Percentiles rank a stretch among this genome's conserved stretches.
Evolutionary conservation across 2,888 invertebrate genomes (phyloP).

Genomic region (Abrostola triplasia): DNA sequence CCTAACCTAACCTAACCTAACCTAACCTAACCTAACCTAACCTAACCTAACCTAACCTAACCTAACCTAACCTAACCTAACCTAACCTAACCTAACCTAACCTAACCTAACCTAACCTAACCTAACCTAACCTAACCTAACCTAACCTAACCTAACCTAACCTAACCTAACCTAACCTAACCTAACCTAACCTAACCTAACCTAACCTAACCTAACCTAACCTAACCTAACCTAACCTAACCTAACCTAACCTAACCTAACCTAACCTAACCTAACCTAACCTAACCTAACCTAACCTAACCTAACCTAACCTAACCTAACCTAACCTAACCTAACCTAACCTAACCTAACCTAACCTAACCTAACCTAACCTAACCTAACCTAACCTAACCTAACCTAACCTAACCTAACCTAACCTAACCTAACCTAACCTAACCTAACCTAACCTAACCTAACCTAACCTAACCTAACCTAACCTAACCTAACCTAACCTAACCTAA

Average conservation of each 20-base stretch:
- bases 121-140: background rate
- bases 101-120: background rate
- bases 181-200: slow-evolving; percentile 6
- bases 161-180: background rate
- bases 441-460: slow-evolving; percentile 6
- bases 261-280: slow-evolving; percentile 2
- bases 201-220: slow-evolving; percentile 6
- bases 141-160: slow-evolving; percentile 2
- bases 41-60: background rate
- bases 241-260: background rate
- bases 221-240: slow-evolving; percentile 4
- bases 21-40: background rate
- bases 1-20: background rate
- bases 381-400: background rate
- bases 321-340: background rate
- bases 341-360: background rate
- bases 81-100: background rate
- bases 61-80: background rate
- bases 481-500: no score
- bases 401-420: slow-evolving; percentile 3
- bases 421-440: slow-evolving; percentile 4
- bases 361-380: slow-evolving; percentile 2
- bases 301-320: slow-evolving; percentile 2
- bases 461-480: slow-evolving; percentile 5
- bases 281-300: background rate